Conservation (phyloP, 2,888 invertebrate species). For the Thymelicus lineola region DNA sequence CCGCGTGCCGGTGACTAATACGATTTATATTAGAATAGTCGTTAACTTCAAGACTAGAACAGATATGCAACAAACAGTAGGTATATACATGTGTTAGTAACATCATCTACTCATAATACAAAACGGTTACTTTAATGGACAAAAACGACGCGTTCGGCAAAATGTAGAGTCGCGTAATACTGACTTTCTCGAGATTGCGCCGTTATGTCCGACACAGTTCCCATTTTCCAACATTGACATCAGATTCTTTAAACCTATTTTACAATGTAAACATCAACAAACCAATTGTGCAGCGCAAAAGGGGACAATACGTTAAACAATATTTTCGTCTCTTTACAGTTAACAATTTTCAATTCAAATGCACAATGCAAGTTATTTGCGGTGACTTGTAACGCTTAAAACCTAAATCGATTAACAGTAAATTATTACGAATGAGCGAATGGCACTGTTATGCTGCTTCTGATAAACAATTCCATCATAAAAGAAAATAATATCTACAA, state of each 20-base stretch:
- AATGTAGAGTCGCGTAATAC: constrained; percentile 16
- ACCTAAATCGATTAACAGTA: constrained; percentile 4
- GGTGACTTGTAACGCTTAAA: background rate
- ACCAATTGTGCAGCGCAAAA: constrained; percentile 17
- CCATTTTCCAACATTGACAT: constrained; percentile 24
- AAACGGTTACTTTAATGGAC: constrained; percentile 12
- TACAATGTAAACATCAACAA: background rate
- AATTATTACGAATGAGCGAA: constrained; percentile 32
- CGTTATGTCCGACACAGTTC: constrained; percentile 18
- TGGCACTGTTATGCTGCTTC: constrained; percentile 26
- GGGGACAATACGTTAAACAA: constrained; percentile 7
- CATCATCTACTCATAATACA: constrained; percentile 30
- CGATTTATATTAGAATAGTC: constrained; percentile 49
- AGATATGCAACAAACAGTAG: constrained; percentile 46
- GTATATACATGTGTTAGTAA: constrained; percentile 43
- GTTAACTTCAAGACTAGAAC: constrained; percentile 71
- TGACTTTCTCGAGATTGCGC: constrained; percentile 21
- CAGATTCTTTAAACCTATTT: constrained; percentile 4
- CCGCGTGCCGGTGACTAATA: constrained; percentile 56
- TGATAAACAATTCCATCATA: constrained; percentile 5
- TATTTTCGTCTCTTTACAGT: constrained; percentile 4
- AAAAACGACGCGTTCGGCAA: constrained; percentile 19
- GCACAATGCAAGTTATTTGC: background rate
- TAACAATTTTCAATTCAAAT: constrained; percentile 11
- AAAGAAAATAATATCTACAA: background rate